Base-by-base conservation (phyloP, 2,888 invertebrate genomes). In the Melanostoma mellinum region DNA sequence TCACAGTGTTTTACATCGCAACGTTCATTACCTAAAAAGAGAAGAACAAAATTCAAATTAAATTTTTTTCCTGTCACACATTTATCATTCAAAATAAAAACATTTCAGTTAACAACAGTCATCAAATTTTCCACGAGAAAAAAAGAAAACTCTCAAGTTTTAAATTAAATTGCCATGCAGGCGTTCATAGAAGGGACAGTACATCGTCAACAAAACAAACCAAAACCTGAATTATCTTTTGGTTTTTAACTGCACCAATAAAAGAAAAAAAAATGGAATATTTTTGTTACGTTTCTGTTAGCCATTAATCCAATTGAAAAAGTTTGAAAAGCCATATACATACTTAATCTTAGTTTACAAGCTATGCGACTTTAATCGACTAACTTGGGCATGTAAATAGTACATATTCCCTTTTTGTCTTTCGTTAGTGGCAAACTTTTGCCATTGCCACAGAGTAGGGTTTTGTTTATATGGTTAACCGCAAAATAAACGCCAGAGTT, bases 221-320 rank as follows among this genome's bases (percentile, higher is more conserved):
- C 20, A 36, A 35, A 56, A 72, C 65, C 71, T 58, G 44, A 42
- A 10, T 36, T 63, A 73, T 65, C 48, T 56, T 38, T 20, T 73
- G 35, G 40, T 61, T 36, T 35, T n/a, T 10, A 75, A 44, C 44
- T 38, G 30, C 30, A 40, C 36, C 20, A 30, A 6, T 42, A 6
- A 53, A 10, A 33, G 32, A 33, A 63, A 40, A 32, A 50, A 20
- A 30, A n/a, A 36, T 63, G 6, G 3, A 44, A 35, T 20, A 36
- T 46, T 55, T 61, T 52, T 33, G 4, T 36, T n/a, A 20, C 76
- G 48, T 71, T 55, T 52, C 40, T 52, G n/a, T 40, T 36, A 20
- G 46, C 44, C 35, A 53, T 72, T 67, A 67, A 73, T 72, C 73
- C 72, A 78, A 78, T 72, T 52, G 44, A 60, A 78, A 72, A 78